These are phyloP conservation scores for Drosophila pseudoobscura DNA, from an alignment of 1,140 invertebrate genomes.

Conservation along the genomic window DNA sequence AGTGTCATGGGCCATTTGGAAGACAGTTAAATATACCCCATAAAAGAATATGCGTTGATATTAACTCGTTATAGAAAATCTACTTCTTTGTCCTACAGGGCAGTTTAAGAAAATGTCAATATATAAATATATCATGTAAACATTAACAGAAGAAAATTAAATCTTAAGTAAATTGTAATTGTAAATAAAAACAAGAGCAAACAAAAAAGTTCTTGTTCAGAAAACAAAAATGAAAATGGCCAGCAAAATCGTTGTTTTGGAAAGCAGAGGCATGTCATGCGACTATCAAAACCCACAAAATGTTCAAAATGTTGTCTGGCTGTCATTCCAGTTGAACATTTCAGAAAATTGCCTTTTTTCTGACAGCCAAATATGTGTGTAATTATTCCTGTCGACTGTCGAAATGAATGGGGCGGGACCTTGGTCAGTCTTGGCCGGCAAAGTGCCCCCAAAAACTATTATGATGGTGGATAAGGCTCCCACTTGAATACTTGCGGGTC, in stretches of 20 bases:
- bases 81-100: too few relatives aligned
- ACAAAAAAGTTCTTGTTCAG: background rate
- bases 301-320: constrained; percentile 25
- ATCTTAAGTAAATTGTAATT: constrained; percentile 11
- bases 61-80: too few relatives aligned
- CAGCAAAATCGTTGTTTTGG: constrained; percentile 4
- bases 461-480: constrained; percentile 43
- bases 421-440: constrained; percentile 25
- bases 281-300: constrained; percentile 13
- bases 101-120: too few relatives aligned
- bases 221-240: constrained; percentile 3
- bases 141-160: too few relatives aligned
- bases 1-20: too few relatives aligned
- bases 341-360: constrained; percentile 48
- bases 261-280: background rate
- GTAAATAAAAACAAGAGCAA: background rate
- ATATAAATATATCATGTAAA: too few relatives aligned
- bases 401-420: constrained; percentile 38
- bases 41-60: too few relatives aligned
- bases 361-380: constrained; percentile 41
- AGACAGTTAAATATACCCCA: too few relatives aligned
- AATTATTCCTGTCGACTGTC: constrained; percentile 52
- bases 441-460: constrained; percentile 58
- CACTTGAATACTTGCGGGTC: constrained; percentile 16
- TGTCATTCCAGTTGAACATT: constrained; percentile 39